These are phyloP conservation scores for Cheilosia vulpina DNA, from an alignment of 2,888 invertebrate species.

Conservation along the genomic window DNA sequence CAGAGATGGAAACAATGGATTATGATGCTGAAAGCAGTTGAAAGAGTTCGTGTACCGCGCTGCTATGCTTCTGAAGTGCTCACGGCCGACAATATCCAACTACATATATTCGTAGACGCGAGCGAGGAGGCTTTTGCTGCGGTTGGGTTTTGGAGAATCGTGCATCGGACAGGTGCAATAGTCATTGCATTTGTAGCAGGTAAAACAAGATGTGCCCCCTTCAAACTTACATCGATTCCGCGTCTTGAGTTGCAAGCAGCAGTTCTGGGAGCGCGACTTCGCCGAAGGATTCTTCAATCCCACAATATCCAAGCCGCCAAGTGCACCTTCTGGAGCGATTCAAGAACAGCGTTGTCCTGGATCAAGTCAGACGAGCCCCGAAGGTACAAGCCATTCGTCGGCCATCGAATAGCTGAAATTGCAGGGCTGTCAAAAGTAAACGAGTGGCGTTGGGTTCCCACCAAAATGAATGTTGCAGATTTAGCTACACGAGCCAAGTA, in stretches of 20 bases:
- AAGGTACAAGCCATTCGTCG: conserved; percentile 75
- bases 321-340: conserved; percentile 60
- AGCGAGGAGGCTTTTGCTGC: conserved; percentile 51
- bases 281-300: conserved; percentile 1
- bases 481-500: too few species aligned
- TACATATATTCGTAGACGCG: conserved; percentile 64
- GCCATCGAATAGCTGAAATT: conserved; percentile 63
- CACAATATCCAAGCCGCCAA: conserved; percentile 23
- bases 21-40: neutral
- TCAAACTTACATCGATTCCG: conserved; percentile 43
- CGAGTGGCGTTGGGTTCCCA: too few species aligned
- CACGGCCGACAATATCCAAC: conserved; percentile 7
- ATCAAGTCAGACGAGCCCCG: conserved; percentile 50
- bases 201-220: conserved; percentile 9
- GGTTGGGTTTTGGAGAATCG: conserved; percentile 42
- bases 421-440: too few species aligned
- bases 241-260: conserved; percentile 49
- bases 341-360: conserved; percentile 62
- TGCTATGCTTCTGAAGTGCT: conserved; percentile 18
- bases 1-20: too few species aligned
- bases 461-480: too few species aligned
- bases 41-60: conserved; percentile 19
- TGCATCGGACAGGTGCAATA: neutral
- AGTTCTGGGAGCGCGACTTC: conserved; percentile 36
- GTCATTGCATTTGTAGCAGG: conserved; percentile 21